Evolutionary conservation across 2,797 vertebrate genomes (phyloP).

Genomic region (Acropternis orthonyx): DNA sequence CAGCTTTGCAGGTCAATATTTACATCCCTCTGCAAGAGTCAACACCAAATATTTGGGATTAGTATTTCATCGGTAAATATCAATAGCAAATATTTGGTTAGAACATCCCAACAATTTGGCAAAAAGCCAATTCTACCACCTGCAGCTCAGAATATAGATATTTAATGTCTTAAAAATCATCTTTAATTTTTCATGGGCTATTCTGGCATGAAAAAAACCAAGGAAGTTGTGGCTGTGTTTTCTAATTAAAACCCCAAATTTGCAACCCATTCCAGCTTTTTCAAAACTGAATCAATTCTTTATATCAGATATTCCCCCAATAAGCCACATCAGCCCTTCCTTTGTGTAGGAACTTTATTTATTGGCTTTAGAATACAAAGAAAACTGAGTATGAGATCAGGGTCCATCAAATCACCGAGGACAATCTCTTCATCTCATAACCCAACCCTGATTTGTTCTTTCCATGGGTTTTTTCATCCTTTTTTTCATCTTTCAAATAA

Average conservation of each 20-base stretch:
- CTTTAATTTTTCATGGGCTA: neutral
- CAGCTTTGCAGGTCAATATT: neutral
- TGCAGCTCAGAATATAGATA: neutral
- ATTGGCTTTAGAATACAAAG: neutral
- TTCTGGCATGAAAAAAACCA: neutral
- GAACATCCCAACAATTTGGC: neutral
- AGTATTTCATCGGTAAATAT: neutral
- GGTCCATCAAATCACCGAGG: neutral
- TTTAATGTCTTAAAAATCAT: neutral
- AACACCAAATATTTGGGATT: constrained; percentile 1
- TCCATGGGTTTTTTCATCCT: neutral
- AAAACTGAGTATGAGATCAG: neutral
- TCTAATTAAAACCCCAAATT: neutral
- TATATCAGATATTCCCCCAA: neutral
- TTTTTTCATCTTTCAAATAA: neutral
- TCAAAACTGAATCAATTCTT: neutral
- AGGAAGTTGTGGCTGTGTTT: fast-evolving
- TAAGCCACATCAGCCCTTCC: neutral
- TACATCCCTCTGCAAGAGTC: neutral
- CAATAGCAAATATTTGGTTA: neutral
- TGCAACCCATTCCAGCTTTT: neutral
- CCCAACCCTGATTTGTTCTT: neutral
- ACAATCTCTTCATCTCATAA: neutral
- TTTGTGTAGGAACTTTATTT: neutral
- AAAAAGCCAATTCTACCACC: neutral